Percentiles rank a stretch among this genome's conserved stretches.
Conservation (phyloP, 2,888 invertebrate species). For the Fissipunctia ypsillon region DNA sequence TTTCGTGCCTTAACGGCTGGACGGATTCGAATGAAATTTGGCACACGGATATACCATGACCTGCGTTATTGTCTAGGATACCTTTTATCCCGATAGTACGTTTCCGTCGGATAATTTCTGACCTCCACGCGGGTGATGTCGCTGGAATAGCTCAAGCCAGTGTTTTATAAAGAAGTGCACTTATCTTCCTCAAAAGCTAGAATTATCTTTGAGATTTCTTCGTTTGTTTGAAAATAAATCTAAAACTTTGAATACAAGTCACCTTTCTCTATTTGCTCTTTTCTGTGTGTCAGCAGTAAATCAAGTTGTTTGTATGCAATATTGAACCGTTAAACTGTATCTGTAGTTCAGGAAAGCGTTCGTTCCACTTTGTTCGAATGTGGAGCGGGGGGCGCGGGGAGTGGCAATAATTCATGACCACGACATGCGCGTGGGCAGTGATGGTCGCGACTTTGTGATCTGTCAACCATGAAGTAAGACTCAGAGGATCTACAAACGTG, state of each 20-base stretch:
- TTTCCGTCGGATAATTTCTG: no score
- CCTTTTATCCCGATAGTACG: no score
- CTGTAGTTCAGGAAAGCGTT: constrained; percentile 65
- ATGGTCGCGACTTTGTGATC: constrained; percentile 46
- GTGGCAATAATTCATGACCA: constrained; percentile 66
- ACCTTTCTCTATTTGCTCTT: constrained; percentile 34
- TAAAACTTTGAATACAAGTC: neutral
- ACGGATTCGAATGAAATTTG: no score
- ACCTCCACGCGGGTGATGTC: no score
- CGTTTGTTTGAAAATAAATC: constrained; percentile 30
- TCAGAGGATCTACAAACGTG: constrained; percentile 17
- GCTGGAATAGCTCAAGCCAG: no score
- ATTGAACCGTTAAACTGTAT: constrained; percentile 68
- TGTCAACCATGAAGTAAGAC: constrained; percentile 18
- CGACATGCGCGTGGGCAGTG: constrained; percentile 62
- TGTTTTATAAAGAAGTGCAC: no score
- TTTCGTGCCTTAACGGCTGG: no score
- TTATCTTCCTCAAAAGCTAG: neutral
- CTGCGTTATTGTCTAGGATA: no score
- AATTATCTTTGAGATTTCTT: neutral
- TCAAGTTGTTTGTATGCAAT: constrained; percentile 62
- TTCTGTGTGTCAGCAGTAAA: constrained; percentile 37
- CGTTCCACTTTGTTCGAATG: constrained; percentile 71
- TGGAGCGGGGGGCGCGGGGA: constrained; percentile 64
- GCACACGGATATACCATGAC: no score